Percentiles rank a stretch among this genome's conserved stretches.
These are phyloP conservation scores for Hermaeophaga mercurialis DNA, from an alignment of 2,888 invertebrate species.

Conservation along the genomic window DNA sequence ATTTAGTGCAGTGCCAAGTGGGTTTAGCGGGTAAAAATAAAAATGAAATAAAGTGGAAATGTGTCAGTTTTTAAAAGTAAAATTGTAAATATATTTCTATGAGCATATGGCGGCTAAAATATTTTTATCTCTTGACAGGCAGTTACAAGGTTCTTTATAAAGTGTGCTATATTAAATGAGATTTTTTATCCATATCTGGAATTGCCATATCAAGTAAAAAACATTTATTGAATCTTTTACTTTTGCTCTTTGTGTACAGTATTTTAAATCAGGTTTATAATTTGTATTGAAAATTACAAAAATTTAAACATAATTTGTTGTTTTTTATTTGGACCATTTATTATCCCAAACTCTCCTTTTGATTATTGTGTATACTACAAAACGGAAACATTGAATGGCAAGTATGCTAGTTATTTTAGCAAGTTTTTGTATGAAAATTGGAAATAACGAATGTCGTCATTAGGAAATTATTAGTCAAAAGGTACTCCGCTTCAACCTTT, in stretches of 20 bases:
- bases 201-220: conserved; percentile 58
- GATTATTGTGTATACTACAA: too few species aligned
- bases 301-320: conserved; percentile 45
- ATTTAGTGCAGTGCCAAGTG: too few species aligned
- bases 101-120: conserved; percentile 54
- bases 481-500: too few species aligned
- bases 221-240: conserved; percentile 53
- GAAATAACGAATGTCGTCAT: too few species aligned
- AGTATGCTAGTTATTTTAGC: too few species aligned
- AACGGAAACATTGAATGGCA: too few species aligned
- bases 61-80: conserved; percentile 54
- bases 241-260: conserved; percentile 70
- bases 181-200: conserved; percentile 57
- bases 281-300: conserved; percentile 79
- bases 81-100: conserved; percentile 53
- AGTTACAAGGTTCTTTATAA: conserved; percentile 48
- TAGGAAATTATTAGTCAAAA: too few species aligned
- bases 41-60: conserved; percentile 25
- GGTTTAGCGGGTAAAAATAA: too few species aligned
- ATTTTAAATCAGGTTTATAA: conserved; percentile 82
- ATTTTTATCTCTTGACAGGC: conserved; percentile 52
- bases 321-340: background rate
- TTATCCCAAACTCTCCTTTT: too few species aligned
- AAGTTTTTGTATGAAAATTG: too few species aligned
- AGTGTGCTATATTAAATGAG: conserved; percentile 53